Percentiles rank a stretch among this genome's conserved stretches.
Evolutionary conservation across 2,797 vertebrate genomes (phyloP).

Genomic region (Centropyge bicolor): DNA sequence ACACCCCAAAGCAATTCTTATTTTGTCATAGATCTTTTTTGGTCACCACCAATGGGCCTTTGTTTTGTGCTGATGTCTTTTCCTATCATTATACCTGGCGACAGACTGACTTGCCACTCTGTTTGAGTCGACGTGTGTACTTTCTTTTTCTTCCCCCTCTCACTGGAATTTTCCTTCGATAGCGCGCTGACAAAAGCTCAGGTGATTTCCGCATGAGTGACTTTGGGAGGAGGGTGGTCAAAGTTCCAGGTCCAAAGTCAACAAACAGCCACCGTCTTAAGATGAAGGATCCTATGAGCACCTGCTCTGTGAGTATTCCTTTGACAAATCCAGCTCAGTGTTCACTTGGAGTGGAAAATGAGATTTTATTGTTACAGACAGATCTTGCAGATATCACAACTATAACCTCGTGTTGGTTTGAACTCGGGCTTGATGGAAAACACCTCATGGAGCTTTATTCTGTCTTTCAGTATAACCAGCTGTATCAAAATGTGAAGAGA

Average conservation of each 20-base stretch:
- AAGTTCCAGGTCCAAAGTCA: constrained; percentile 83
- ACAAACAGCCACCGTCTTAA: constrained; percentile 78
- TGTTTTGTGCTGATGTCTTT: constrained; percentile 24
- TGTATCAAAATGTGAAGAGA: constrained; percentile 91
- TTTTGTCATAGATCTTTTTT: constrained; percentile 9
- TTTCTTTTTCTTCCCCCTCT: neutral
- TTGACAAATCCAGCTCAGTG: neutral
- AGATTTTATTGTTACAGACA: neutral
- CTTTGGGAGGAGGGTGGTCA: constrained; percentile 74
- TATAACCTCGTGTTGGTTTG: neutral
- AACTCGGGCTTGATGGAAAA: neutral
- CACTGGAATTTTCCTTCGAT: constrained; percentile 63
- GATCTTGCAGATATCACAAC: neutral
- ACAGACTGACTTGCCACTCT: constrained; percentile 2
- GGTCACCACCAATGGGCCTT: neutral
- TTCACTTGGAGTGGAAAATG: constrained; percentile 7
- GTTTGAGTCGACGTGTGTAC: constrained; percentile 31
- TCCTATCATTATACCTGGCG: neutral
- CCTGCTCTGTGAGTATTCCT: constrained; percentile 88
- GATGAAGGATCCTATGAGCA: constrained; percentile 90
- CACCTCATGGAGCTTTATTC: neutral
- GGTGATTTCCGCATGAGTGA: constrained; percentile 83
- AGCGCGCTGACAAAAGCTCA: constrained; percentile 46
- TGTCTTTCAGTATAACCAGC: constrained; percentile 88
- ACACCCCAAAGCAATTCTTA: neutral